These are phyloP conservation scores for Paratrypauchen microcephalus DNA, from an alignment of 2,797 vertebrate genomes.

Conservation along the genomic window DNA sequence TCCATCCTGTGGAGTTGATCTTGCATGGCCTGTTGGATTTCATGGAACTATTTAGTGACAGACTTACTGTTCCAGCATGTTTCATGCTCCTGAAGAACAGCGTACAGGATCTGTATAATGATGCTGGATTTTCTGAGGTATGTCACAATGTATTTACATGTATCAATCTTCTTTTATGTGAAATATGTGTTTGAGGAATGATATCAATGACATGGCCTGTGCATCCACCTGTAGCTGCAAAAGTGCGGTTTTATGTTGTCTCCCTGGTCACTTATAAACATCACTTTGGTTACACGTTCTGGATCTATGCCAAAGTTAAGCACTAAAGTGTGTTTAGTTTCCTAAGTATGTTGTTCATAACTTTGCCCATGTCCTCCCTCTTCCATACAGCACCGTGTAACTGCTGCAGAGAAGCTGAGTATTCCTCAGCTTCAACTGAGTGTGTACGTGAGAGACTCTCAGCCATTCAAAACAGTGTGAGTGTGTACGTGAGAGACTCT, in stretches of 20 bases:
- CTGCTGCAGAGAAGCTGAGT: too few species aligned
- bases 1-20: background rate
- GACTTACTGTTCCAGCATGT: background rate
- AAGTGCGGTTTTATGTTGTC: slow-evolving; percentile 1
- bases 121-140: background rate
- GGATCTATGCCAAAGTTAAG: too few species aligned
- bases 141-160: background rate
- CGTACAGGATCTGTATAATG: background rate
- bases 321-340: too few species aligned
- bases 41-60: background rate
- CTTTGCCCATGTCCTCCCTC: too few species aligned
- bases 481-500: too few species aligned
- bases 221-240: background rate
- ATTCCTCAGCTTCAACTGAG: too few species aligned
- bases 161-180: background rate
- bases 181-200: slow-evolving; percentile 3
- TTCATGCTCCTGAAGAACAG: background rate
- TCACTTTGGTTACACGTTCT: background rate
- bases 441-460: too few species aligned
- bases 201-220: background rate
- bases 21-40: background rate
- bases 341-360: too few species aligned
- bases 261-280: slow-evolving; percentile 2
- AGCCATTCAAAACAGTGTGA: too few species aligned
- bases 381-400: too few species aligned